Evolutionary conservation across 2,797 vertebrate species (phyloP), one percentile per base, ranked within the genome.

Genomic region (Malurus leucopterus): DNA sequence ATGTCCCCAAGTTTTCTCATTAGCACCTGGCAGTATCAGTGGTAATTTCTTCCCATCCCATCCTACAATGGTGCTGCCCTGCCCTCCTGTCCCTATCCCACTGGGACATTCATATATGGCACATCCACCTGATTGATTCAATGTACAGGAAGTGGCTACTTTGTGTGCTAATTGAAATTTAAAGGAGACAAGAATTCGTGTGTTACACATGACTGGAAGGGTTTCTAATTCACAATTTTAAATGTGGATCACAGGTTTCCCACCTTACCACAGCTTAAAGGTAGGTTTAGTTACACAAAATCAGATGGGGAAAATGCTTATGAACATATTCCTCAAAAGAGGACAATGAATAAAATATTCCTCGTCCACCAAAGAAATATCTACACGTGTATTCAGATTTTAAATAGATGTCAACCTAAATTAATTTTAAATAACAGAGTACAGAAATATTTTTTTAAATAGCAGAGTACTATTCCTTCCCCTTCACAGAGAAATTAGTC

Each of bases 91-190:
- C 54, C 34, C 44, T 26, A 15, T 13, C 14, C 32, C 50, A 24
- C 11, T 26, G 36, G 10, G 19, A 13, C 23, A n/a, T 29, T 50
- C 4, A 11, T 4, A 30, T 2, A 17, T 19, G 51, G 32, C 41
- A 67, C 21, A 67, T 30, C 11, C 12, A 59, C 9, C 16, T 27
- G 16, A 44, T 34, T 59, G 14, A 34, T 41, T 61, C 51, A 40
- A 12, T 3, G 6, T 23, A 47, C 27, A 51, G 36, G 24, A n/a
- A 73, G 15, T 6, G 44, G 19, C 27, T 59, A 5, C 22, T 68
- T 13, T 14, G 7, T n/a, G 14, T 29, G 13, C 27, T 44, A 15
- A 44, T 6, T 0, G 0, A 69, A 73, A 11, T 47, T 43, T 44
- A 73, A 70, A 67, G 38, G 14, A 81, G 26, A 49, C 0, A 4